These are phyloP conservation scores for Drosophila mauritiana DNA, from an alignment of 1,140 invertebrate genomes.

Conservation along the genomic window DNA sequence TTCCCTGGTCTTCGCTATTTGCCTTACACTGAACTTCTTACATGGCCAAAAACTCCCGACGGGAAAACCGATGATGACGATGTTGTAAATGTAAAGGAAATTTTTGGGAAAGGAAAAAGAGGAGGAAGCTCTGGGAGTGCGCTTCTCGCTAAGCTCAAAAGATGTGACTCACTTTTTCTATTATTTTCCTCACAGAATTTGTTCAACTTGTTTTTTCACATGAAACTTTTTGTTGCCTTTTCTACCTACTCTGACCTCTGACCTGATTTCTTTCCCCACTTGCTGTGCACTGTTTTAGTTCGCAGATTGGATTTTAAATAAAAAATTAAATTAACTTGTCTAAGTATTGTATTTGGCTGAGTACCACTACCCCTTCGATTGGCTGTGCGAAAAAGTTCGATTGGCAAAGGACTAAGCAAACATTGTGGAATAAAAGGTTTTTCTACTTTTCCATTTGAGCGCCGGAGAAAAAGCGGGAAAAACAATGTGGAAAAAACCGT, in stretches of 20 bases:
- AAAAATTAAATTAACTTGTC: conserved; percentile 79
- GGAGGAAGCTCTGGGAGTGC: conserved; percentile 20
- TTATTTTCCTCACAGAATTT: background rate
- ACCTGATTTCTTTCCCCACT: conserved; percentile 3
- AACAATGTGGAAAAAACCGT: background rate
- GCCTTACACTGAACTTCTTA: conserved; percentile 78
- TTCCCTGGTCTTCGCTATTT: conserved; percentile 48
- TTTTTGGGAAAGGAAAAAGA: too few species aligned
- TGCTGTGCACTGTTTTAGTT: conserved; percentile 73
- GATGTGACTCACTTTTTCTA: conserved; percentile 44
- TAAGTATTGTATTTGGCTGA: conserved; percentile 74
- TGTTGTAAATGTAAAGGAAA: background rate
- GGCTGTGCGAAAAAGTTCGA: conserved; percentile 71
- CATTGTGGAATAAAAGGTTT: conserved; percentile 84
- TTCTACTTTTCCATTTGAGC: conserved; percentile 77
- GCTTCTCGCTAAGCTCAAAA: conserved; percentile 69
- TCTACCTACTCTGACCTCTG: conserved; percentile 4
- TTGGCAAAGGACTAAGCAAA: conserved; percentile 82
- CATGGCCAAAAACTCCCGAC: conserved; percentile 56
- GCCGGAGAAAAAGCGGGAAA: background rate
- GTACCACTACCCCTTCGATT: conserved; percentile 27
- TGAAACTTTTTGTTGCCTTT: conserved; percentile 6
- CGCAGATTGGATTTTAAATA: conserved; percentile 84
- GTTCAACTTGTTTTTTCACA: background rate
- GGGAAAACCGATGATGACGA: conserved; percentile 50